phyloP scores from a whole-genome alignment of 2,113 vertebrate species.

The Sylvietta virens region DNA sequence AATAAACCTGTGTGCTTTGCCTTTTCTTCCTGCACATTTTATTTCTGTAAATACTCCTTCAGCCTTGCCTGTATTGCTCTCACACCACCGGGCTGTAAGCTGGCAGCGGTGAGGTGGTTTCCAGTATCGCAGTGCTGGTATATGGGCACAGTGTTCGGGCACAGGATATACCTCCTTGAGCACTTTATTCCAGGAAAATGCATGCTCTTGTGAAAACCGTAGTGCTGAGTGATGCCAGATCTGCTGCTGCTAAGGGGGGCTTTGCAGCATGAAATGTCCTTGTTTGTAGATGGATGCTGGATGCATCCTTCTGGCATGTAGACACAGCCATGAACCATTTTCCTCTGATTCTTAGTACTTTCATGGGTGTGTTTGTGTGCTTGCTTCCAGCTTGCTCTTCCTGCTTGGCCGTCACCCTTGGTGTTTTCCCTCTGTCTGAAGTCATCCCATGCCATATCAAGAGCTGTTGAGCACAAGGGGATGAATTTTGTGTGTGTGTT shows the following conservation, averaged over 20 bases:
- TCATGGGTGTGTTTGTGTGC: background rate
- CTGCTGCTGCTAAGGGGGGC: background rate
- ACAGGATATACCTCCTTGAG: background rate
- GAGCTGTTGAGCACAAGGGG: background rate
- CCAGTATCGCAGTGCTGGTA: fast-evolving
- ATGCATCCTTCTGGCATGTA: background rate
- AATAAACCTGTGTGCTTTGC: background rate
- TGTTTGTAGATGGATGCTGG: background rate
- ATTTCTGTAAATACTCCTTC: background rate
- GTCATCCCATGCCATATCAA: background rate
- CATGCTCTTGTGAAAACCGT: background rate
- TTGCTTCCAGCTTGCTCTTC: background rate
- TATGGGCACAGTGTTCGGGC: fast-evolving
- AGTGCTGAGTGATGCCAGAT: background rate
- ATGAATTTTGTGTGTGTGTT: background rate
- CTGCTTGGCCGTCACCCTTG: background rate
- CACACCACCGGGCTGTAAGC: background rate
- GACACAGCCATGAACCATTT: background rate
- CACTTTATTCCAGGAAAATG: background rate
- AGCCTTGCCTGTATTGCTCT: background rate
- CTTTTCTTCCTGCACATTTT: background rate
- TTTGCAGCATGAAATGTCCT: background rate
- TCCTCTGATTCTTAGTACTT: background rate
- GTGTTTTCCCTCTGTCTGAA: background rate
- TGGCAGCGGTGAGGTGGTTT: fast-evolving